Conservation (phyloP, 1,140 invertebrate species). For the Cepaea nemoralis region DNA sequence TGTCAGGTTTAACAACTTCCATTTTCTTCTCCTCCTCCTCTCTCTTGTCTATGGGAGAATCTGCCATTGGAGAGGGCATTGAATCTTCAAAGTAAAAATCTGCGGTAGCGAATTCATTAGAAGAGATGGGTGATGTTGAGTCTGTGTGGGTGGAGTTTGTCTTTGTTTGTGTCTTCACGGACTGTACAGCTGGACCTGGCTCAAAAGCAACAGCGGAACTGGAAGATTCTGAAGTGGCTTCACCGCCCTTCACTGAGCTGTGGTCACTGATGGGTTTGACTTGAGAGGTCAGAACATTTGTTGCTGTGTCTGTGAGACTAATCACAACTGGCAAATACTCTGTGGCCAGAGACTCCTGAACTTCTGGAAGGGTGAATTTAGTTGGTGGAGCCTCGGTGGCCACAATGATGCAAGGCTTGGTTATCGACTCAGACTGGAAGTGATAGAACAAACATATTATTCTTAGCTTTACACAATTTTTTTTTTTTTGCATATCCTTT, state of each 20-base stretch:
- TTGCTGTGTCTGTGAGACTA: not conserved
- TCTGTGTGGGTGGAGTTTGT: constrained; percentile 20
- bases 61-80: constrained; percentile 72
- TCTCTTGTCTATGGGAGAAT: constrained; percentile 56
- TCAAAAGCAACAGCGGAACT: not conserved
- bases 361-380: constrained; percentile 28
- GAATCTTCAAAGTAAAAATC: constrained; percentile 91
- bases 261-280: not conserved
- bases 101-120: constrained; percentile 80
- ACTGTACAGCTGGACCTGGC: not conserved
- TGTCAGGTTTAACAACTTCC: constrained; percentile 14
- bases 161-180: constrained; percentile 21
- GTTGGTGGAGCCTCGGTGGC: constrained; percentile 30
- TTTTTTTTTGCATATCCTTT: no score
- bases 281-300: not conserved
- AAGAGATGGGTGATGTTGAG: constrained; percentile 54
- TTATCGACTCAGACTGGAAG: not conserved
- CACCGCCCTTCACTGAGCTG: not conserved
- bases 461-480: no score
- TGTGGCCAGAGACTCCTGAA: constrained; percentile 5
- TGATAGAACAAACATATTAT: not conserved
- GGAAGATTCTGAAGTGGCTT: not conserved
- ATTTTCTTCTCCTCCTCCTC: constrained; percentile 32
- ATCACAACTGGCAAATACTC: not conserved
- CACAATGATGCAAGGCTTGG: constrained; percentile 6